Evolutionary conservation across 1,140 invertebrate species (phyloP).

Genomic region (Dendrolimus punctatus): DNA sequence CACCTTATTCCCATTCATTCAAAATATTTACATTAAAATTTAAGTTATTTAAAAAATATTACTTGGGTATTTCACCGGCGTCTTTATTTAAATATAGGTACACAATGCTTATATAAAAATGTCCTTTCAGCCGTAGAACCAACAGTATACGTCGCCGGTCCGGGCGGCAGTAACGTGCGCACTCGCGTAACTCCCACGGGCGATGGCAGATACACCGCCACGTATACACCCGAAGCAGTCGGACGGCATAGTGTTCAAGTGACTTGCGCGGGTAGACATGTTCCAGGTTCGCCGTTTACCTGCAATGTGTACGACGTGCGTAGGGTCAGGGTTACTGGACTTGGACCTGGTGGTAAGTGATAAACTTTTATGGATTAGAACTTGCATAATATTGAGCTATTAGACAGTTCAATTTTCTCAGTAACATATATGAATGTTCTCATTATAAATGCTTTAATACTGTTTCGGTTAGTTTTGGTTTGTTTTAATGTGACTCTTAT

Average conservation of each 20-base stretch:
- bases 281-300: constrained; percentile 92
- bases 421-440: too few relatives aligned
- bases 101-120: neutral
- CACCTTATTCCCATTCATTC: too few relatives aligned
- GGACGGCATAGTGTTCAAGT: constrained; percentile 89
- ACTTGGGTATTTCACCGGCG: neutral
- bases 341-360: constrained; percentile 67
- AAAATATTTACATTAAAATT: too few relatives aligned
- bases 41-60: too few relatives aligned
- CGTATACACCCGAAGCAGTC: constrained; percentile 88
- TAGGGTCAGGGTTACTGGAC: constrained; percentile 86
- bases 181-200: constrained; percentile 75
- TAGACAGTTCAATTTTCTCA: neutral
- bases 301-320: constrained; percentile 95
- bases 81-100: neutral
- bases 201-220: constrained; percentile 77
- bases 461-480: too few relatives aligned
- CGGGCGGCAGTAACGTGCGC: constrained; percentile 83
- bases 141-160: constrained; percentile 83
- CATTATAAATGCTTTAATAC: too few relatives aligned
- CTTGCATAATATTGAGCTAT: neutral
- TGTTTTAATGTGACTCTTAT: too few relatives aligned
- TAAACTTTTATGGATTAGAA: constrained; percentile 1
- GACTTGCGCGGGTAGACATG: constrained; percentile 84
- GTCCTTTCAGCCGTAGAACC: constrained; percentile 70